Evolutionary conservation across 2,797 vertebrate genomes (phyloP).

Genomic region (Decapterus maruadsi): DNA sequence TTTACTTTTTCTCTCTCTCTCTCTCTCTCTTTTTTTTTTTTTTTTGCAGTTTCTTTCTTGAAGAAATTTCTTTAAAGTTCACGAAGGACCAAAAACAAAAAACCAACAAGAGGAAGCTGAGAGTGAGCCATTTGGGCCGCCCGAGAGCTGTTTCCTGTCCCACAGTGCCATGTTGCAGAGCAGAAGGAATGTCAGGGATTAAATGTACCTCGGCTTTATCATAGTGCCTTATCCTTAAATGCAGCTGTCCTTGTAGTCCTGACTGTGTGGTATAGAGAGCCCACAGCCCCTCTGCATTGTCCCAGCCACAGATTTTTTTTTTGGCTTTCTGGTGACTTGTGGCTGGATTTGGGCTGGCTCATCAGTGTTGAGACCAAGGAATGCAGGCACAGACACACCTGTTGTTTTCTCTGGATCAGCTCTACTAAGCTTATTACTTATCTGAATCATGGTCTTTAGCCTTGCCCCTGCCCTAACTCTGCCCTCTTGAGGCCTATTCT

Average conservation of each 20-base stretch:
- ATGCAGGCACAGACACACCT: slow-evolving; percentile 59
- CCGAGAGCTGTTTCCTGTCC: slow-evolving; percentile 84
- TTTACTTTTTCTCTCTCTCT: too few relatives aligned
- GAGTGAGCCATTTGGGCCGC: slow-evolving; percentile 66
- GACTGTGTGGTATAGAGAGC: slow-evolving; percentile 70
- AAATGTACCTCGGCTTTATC: slow-evolving; percentile 99
- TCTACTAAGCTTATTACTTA: slow-evolving; percentile 61
- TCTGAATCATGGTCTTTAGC: slow-evolving; percentile 71
- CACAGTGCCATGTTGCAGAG: slow-evolving; percentile 92
- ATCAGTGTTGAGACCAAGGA: slow-evolving; percentile 72
- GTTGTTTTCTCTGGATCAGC: slow-evolving; percentile 66
- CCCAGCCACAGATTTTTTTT: slow-evolving; percentile 71
- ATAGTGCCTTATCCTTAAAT: slow-evolving; percentile 97
- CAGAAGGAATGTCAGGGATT: slow-evolving; percentile 99
- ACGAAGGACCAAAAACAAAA: slow-evolving; percentile 83
- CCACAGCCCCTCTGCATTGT: slow-evolving; percentile 62
- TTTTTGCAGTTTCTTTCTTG: slow-evolving; percentile 62
- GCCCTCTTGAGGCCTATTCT: slow-evolving; percentile 73
- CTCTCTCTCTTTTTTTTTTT: too few relatives aligned
- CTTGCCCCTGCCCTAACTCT: slow-evolving; percentile 75
- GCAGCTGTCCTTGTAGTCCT: slow-evolving; percentile 82
- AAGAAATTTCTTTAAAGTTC: slow-evolving; percentile 62
- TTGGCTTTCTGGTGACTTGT: slow-evolving; percentile 76
- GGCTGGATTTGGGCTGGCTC: slow-evolving; percentile 84
- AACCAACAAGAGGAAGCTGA: slow-evolving; percentile 84